These are phyloP conservation scores for Malurus leucopterus DNA, from an alignment of 2,797 vertebrate species.

Conservation along the genomic window DNA sequence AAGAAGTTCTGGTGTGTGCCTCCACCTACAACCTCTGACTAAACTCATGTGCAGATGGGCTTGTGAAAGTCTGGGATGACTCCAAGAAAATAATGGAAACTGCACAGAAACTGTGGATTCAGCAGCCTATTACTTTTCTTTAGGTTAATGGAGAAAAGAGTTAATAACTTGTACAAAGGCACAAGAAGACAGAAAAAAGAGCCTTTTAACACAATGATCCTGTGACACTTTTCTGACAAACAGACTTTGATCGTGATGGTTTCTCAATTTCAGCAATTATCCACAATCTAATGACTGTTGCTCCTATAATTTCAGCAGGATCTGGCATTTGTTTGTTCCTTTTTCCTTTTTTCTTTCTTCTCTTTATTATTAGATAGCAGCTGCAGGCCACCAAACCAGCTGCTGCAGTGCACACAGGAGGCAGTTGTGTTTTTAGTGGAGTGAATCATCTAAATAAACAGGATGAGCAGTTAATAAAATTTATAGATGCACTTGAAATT, in stretches of 20 bases:
- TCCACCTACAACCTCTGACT: neutral
- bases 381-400: slow-evolving; percentile 16
- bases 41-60: neutral
- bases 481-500: neutral
- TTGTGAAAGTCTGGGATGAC: neutral
- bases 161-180: neutral
- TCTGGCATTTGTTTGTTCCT: neutral
- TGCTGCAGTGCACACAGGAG: neutral
- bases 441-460: slow-evolving; percentile 32
- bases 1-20: neutral
- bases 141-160: neutral
- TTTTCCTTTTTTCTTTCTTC: neutral
- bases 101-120: neutral
- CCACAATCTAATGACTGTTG: neutral
- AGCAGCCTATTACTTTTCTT: neutral
- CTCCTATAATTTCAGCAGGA: neutral
- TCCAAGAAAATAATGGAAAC: neutral
- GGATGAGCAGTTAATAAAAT: neutral
- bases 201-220: neutral
- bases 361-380: neutral
- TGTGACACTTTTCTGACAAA: neutral
- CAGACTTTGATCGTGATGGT: neutral
- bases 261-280: neutral
- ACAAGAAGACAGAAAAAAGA: neutral
- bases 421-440: neutral